These are phyloP conservation scores for Merluccius polli DNA, from an alignment of 2,797 vertebrate genomes.

Conservation along the genomic window DNA sequence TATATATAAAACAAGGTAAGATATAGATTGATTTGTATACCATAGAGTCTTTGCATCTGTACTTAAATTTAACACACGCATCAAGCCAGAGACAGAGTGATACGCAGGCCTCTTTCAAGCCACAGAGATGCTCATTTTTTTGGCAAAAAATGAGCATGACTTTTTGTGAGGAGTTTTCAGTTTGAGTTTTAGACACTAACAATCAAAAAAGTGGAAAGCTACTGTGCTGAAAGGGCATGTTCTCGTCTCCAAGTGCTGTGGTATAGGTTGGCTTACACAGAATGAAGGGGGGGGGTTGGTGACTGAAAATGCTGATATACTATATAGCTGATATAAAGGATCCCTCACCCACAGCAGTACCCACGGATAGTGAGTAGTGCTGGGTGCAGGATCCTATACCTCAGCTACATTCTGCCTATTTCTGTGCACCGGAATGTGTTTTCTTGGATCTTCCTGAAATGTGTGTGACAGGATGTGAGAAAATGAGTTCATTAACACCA, in stretches of 20 bases:
- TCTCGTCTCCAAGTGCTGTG: background rate
- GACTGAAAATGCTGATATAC: background rate
- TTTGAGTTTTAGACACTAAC: background rate
- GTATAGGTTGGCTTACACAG: background rate
- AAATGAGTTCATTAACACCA: slow-evolving; percentile 4
- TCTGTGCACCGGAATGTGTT: background rate
- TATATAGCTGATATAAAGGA: no score
- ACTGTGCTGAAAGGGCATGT: background rate
- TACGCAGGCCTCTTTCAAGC: no score
- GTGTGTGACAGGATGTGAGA: slow-evolving; percentile 1
- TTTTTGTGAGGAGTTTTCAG: background rate
- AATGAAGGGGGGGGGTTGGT: no score
- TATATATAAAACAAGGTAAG: background rate
- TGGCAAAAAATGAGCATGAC: background rate
- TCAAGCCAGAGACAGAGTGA: slow-evolving; percentile 41
- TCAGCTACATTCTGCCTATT: background rate
- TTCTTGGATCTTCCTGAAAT: background rate
- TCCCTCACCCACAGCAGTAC: no score
- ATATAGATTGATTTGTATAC: slow-evolving; percentile 74
- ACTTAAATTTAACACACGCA: slow-evolving; percentile 61
- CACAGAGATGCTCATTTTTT: no score
- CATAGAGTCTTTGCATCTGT: slow-evolving; percentile 86
- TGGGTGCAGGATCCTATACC: background rate
- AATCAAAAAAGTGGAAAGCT: background rate
- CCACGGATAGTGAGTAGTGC: background rate